phyloP scores from a whole-genome alignment of 2,888 invertebrate species.

The Thumatha senex region DNA sequence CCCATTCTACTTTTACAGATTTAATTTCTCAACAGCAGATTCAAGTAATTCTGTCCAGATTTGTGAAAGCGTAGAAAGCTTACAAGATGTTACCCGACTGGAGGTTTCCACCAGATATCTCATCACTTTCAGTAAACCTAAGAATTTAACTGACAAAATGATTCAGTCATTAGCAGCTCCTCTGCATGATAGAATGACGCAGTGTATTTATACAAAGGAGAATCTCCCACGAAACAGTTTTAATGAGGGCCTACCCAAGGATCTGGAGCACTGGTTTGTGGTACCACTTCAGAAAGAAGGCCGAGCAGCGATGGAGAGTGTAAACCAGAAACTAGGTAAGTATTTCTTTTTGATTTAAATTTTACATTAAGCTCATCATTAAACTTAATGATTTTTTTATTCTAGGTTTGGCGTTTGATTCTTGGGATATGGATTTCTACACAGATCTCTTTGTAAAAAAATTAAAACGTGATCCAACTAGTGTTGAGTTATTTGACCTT shows the following conservation, averaged over 20 bases:
- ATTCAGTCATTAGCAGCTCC: conserved; percentile 80
- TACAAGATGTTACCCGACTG: conserved; percentile 89
- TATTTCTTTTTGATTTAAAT: neutral
- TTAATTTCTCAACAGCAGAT: conserved; percentile 97
- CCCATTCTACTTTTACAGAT: conserved; percentile 70
- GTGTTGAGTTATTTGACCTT: conserved; percentile 98
- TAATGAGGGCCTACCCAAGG: conserved; percentile 85
- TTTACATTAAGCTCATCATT: neutral
- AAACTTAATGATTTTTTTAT: conserved; percentile 1
- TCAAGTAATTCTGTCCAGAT: conserved; percentile 98
- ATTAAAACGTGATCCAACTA: conserved; percentile 96
- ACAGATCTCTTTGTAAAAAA: conserved; percentile 92
- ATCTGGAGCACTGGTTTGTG: conserved; percentile 89
- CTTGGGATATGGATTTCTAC: conserved; percentile 96
- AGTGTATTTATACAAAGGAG: conserved; percentile 90
- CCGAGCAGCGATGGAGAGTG: conserved; percentile 90
- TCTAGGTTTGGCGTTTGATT: conserved; percentile 94
- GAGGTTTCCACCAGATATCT: conserved; percentile 93
- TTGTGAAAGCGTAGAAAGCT: conserved; percentile 90
- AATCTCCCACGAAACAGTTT: conserved; percentile 87
- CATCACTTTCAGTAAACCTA: conserved; percentile 73
- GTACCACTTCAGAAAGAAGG: conserved; percentile 93
- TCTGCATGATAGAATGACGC: conserved; percentile 97
- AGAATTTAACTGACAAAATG: conserved; percentile 58
- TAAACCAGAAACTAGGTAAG: conserved; percentile 89